phyloP scores from a whole-genome alignment of 2,113 vertebrate species.

The Mola mola region DNA sequence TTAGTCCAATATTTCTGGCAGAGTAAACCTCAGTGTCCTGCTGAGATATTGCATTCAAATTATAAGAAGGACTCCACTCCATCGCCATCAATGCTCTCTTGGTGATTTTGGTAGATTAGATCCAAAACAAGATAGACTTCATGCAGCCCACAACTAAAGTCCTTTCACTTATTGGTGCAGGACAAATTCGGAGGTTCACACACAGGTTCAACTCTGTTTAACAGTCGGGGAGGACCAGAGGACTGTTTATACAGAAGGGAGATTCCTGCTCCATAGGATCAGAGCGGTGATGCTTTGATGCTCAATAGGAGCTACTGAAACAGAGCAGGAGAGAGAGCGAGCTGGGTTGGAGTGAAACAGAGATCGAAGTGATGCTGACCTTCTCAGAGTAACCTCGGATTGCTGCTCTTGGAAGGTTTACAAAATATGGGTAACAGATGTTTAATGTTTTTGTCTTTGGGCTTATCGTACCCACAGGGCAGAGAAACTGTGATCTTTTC shows the following conservation, averaged over 20 bases:
- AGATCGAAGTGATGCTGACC: conserved; percentile 60
- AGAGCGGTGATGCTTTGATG: conserved; percentile 68
- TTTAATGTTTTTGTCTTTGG: conserved; percentile 62
- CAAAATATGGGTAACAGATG: conserved; percentile 70
- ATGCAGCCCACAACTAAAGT: conserved; percentile 15
- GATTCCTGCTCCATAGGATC: conserved; percentile 75
- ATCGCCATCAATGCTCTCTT: conserved; percentile 18
- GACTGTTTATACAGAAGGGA: conserved; percentile 66
- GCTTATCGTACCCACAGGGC: conserved; percentile 44
- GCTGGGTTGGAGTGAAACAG: conserved; percentile 20
- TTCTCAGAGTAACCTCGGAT: conserved; percentile 43
- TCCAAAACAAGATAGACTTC: conserved; percentile 14
- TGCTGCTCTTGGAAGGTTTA: conserved; percentile 50
- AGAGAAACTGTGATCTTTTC: conserved; percentile 21
- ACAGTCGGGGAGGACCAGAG: conserved; percentile 60
- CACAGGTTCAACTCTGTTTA: conserved; percentile 65
- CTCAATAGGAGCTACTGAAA: conserved; percentile 68
- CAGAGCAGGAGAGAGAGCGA: conserved; percentile 50
- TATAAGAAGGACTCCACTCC: too few relatives aligned
- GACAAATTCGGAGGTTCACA: conserved; percentile 59
- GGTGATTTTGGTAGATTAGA: conserved; percentile 18
- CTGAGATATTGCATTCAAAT: too few relatives aligned
- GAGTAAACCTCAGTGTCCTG: too few relatives aligned
- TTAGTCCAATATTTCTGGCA: too few relatives aligned
- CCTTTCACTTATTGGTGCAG: conserved; percentile 12